Evolutionary conservation across 1,140 invertebrate genomes (phyloP).

Genomic region (Orchestia grillus): DNA sequence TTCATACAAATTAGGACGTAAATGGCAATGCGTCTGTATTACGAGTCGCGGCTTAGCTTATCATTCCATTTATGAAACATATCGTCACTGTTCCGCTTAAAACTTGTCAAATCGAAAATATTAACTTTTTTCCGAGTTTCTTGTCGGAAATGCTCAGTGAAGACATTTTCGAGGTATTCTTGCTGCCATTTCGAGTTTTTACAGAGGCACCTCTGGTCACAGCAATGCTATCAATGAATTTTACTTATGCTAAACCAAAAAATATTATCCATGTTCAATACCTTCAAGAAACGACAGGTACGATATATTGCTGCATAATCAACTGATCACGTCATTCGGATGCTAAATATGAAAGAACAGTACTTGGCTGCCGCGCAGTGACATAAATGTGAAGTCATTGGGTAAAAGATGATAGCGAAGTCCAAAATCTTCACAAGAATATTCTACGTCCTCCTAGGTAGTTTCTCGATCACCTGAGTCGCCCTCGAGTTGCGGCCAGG

Average conservation of each 20-base stretch:
- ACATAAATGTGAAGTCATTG: not conserved
- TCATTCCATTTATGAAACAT: too few species aligned
- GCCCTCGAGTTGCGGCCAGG: not conserved
- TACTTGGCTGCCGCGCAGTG: not conserved
- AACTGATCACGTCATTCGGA: not conserved
- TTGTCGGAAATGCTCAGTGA: not conserved
- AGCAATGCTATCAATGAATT: not conserved
- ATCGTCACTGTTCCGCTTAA: not conserved
- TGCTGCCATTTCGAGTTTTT: not conserved
- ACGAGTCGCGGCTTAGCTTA: too few species aligned
- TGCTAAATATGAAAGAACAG: not conserved
- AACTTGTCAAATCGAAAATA: not conserved
- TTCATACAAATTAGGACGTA: too few species aligned
- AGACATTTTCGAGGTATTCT: not conserved
- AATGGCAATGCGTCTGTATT: too few species aligned
- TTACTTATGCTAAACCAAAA: not conserved
- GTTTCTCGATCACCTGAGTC: not conserved
- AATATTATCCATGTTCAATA: not conserved
- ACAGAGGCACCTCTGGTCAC: not conserved
- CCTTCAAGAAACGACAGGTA: not conserved
- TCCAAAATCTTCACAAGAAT: not conserved
- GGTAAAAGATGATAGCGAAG: not conserved
- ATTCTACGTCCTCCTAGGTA: not conserved
- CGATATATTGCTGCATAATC: not conserved
- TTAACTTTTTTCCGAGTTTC: not conserved